These are phyloP conservation scores for Zaprionus bogoriensis DNA, from an alignment of 2,888 invertebrate genomes.

Conservation along the genomic window DNA sequence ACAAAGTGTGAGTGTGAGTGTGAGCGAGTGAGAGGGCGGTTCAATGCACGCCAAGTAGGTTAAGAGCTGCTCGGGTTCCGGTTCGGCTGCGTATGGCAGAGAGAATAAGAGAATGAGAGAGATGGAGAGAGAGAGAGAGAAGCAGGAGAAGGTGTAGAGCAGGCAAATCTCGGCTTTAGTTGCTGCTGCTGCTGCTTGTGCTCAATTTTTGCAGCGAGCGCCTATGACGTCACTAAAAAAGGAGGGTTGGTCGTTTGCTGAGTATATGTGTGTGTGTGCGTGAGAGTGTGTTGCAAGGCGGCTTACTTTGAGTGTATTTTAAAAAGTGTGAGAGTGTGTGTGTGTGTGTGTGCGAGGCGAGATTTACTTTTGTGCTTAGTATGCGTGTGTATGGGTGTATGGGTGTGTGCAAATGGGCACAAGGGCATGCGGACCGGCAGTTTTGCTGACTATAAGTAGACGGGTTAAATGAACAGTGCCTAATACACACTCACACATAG, in stretches of 20 bases:
- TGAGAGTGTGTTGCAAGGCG: conserved; percentile 13
- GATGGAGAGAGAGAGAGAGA: too few relatives aligned
- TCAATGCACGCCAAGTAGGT: conserved; percentile 70
- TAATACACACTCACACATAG: conserved; percentile 22
- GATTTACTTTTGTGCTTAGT: conserved; percentile 36
- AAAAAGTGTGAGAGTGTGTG: conserved; percentile 27
- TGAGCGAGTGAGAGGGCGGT: conserved; percentile 15
- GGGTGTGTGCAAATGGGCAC: conserved; percentile 54
- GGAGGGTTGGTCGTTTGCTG: neutral
- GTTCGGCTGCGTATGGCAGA: neutral
- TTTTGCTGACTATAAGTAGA: conserved; percentile 43
- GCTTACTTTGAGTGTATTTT: conserved; percentile 51
- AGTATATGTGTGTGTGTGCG: conserved; percentile 5
- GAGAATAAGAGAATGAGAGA: too few relatives aligned
- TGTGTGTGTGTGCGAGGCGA: conserved; percentile 22
- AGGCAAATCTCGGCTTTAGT: conserved; percentile 15
- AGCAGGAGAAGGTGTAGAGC: too few relatives aligned
- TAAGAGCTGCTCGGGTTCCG: conserved; percentile 27
- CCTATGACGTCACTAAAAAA: conserved; percentile 57
- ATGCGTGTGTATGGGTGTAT: conserved; percentile 9
- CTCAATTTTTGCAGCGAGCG: conserved; percentile 44
- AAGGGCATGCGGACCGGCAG: conserved; percentile 64
- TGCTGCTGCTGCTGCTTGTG: conserved; percentile 11
- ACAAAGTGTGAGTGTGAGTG: neutral
- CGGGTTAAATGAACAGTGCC: conserved; percentile 52